These are phyloP conservation scores for Danio tinwini DNA, from an alignment of 2,797 vertebrate genomes.

Conservation along the genomic window DNA sequence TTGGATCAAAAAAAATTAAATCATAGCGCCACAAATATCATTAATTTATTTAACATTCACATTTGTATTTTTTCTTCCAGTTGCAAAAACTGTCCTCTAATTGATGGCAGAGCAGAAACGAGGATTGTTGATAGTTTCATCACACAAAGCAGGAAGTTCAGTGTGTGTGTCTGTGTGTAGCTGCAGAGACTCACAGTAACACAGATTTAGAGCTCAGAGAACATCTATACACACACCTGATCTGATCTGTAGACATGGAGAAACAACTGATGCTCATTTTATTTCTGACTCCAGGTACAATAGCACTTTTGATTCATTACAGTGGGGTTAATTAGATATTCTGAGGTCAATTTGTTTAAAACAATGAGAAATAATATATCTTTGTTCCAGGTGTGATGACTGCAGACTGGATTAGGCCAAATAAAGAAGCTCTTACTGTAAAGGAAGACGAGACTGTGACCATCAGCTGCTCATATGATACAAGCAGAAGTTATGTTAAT, in stretches of 20 bases:
- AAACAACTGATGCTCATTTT: neutral
- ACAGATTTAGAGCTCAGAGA: neutral
- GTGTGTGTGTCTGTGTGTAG: neutral
- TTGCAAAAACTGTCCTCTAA: too few species aligned
- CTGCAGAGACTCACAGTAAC: neutral
- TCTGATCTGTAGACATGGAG: neutral
- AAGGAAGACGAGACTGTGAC: conserved; percentile 1
- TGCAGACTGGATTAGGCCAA: neutral
- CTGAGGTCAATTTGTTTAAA: too few species aligned
- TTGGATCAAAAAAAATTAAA: too few species aligned
- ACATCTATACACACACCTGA: neutral
- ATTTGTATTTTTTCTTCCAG: too few species aligned
- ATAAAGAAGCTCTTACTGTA: neutral
- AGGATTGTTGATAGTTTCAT: too few species aligned
- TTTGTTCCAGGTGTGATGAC: neutral
- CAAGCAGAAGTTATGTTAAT: neutral
- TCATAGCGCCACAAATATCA: too few species aligned
- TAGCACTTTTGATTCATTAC: neutral
- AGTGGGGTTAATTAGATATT: neutral
- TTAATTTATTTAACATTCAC: neutral
- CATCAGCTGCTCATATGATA: conserved; percentile 32
- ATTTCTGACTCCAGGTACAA: neutral
- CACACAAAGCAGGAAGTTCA: neutral
- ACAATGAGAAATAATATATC: neutral
- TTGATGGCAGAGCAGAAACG: too few species aligned